phyloP scores from a whole-genome alignment of 2,888 invertebrate species.

The Pyrocoelia pectoralis region DNA sequence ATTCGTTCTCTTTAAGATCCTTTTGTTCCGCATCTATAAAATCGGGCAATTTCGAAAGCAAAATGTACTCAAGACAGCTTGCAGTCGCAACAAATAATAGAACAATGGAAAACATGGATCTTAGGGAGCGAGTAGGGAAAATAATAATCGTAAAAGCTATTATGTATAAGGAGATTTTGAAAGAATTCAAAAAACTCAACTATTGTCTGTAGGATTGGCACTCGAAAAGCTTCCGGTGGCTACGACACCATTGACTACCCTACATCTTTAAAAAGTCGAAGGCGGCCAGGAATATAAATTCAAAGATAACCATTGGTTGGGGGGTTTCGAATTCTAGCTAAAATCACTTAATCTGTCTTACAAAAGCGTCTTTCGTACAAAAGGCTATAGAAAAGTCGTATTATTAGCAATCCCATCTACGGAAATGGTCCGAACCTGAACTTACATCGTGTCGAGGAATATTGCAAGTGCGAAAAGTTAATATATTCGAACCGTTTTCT shows the following conservation, averaged over 20 bases:
- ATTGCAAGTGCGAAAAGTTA: slow-evolving; percentile 25
- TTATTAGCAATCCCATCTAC: slow-evolving; percentile 32
- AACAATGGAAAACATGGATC: slow-evolving; percentile 29
- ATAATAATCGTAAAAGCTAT: slow-evolving; percentile 35
- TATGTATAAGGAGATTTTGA: slow-evolving; percentile 29
- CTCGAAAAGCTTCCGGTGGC: slow-evolving; percentile 39
- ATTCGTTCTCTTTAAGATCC: slow-evolving; percentile 17
- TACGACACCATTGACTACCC: slow-evolving; percentile 30
- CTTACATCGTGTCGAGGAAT: slow-evolving; percentile 24
- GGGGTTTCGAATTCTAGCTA: slow-evolving; percentile 28
- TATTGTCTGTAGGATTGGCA: slow-evolving; percentile 37
- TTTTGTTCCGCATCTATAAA: slow-evolving; percentile 22
- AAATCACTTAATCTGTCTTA: slow-evolving; percentile 36
- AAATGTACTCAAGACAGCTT: slow-evolving; percentile 24
- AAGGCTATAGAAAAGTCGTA: slow-evolving; percentile 27
- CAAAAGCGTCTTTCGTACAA: slow-evolving; percentile 28
- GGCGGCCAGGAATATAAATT: slow-evolving; percentile 32
- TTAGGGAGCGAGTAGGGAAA: slow-evolving; percentile 22
- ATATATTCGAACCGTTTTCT: slow-evolving; percentile 19
- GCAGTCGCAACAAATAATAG: slow-evolving; percentile 30
- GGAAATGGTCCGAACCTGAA: slow-evolving; percentile 30
- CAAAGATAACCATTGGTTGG: slow-evolving; percentile 34
- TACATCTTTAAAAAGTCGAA: slow-evolving; percentile 31
- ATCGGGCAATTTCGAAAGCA: slow-evolving; percentile 21
- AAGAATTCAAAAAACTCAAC: slow-evolving; percentile 23